phyloP scores from a whole-genome alignment of 2,888 invertebrate species.

The Craniophora ligustri region DNA sequence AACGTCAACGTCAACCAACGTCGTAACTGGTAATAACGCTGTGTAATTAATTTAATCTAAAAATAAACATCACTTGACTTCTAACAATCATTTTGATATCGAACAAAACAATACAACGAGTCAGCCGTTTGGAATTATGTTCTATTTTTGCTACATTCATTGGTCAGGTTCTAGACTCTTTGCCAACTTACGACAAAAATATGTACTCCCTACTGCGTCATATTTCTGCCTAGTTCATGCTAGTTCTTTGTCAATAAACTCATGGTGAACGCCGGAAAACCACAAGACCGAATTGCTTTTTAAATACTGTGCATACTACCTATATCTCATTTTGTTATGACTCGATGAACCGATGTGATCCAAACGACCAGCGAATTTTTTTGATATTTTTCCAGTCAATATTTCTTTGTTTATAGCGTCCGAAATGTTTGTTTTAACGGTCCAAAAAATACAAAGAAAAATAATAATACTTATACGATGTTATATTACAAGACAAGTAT shows the following conservation, averaged over 20 bases:
- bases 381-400: slow-evolving; percentile 1
- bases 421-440: neutral
- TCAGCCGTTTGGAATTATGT: slow-evolving; percentile 78
- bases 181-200: slow-evolving; percentile 85
- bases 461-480: too few relatives aligned
- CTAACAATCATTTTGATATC: slow-evolving; percentile 32
- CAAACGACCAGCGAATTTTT: slow-evolving; percentile 1
- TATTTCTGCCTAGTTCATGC: slow-evolving; percentile 56
- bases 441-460: too few relatives aligned
- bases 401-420: neutral
- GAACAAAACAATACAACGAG: slow-evolving; percentile 66
- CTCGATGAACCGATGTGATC: neutral
- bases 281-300: neutral
- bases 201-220: slow-evolving; percentile 73
- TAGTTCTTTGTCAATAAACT: slow-evolving; percentile 49
- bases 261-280: slow-evolving; percentile 17
- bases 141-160: slow-evolving; percentile 81
- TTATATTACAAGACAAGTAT: too few relatives aligned
- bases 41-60: neutral
- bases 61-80: slow-evolving; percentile 19
- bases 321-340: neutral
- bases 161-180: slow-evolving; percentile 73
- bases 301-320: neutral
- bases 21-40: neutral
- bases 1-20: neutral